Evolutionary conservation across 2,797 vertebrate genomes (phyloP), one percentile per base, ranked within the genome.

Genomic region (Hybognathus amarus): DNA sequence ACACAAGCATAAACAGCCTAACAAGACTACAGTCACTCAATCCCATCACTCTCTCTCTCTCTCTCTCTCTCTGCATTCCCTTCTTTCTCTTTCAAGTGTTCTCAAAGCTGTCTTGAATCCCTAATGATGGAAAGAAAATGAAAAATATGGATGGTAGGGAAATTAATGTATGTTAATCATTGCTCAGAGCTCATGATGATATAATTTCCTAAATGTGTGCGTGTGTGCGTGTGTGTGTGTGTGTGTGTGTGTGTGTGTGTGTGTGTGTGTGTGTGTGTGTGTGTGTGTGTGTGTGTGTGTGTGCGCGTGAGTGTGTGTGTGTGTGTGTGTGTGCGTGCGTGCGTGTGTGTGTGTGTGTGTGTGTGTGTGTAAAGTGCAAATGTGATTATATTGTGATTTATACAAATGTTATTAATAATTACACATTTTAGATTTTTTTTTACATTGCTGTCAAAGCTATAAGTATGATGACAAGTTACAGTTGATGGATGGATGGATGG

Each of bases 81-180:
- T 12, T 59, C 45, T 9, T 36, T 38, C 36, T 38, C 56, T 36
- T 45, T 52, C 80, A 64, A 74, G 69, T 56, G 67, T 74, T 75
- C 56, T 82, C 59, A 75, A 75, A 50, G 70, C 42, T 50, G 40
- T 22, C 80, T 75, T 36, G 56, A 82, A 75, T 82, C 70, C 22
- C 70, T 74, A 52, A 74, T 73, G 69, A 74, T 45, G 38, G 67
- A 45, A 71, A 80, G 27, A 80, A 80, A 73, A 50, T 36, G 54
- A 42, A 64, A 63, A 64, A 66, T 78, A 20, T 66, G 56, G 24
- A 64, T 77, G 40, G 13, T 1, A 11, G 50, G 33, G 11, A 69
- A 80, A 56, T 80, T 1, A 27, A 56, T 69, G 22, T 54, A 69
- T 69, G 56, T 67, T 79, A 80, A 80, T 70, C 67, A 71, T 71